Base-by-base conservation (phyloP, 2,888 invertebrate species). In the Orchesellides sinensis region DNA sequence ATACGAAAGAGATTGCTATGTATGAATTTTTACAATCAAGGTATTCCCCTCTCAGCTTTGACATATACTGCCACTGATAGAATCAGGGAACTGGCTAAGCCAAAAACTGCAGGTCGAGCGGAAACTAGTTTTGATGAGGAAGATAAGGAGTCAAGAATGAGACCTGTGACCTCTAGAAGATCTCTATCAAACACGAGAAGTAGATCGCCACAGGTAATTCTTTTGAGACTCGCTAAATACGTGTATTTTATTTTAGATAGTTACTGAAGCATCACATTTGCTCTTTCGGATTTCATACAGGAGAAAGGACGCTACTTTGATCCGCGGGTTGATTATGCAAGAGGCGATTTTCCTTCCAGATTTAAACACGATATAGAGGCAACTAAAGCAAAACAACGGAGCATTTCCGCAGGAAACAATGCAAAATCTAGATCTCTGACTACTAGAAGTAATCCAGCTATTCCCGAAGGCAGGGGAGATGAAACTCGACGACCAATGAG, bases 11-110 rank as follows among this genome's bases (percentile, higher is more conserved):
- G 10, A 19, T 59, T 25, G 8, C 25, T 59, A 1, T 52, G 17
- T 35, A 47, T 59, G 29, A 19, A n/a, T 32, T 32, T 32, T 21
- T 61, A 25, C 19, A n/a, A n/a, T n/a, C n/a, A n/a, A 86, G 86
- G 86, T 17, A 49, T 85, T 52, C 75, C 85, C 10, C 10, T 80
- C 19, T 79, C 86, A 14, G 86, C 86, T 12, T 63, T 86, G 59
- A 73, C 23, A 3, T 86, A 86, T 21, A 29, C 14, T 25, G 52
- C 86, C 0, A 70, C 75, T 4, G 75, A 68, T 5, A 29, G 86
- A 63, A 84, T 86, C 1, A 68, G 68, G 35, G 14, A 68, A 54
- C 61, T 86, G 40, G 80, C 86, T 17, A 40, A 79, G 27, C 83
- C 86, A n/a, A 54, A 83, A 32, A 80, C 54, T 21, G 63, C 56